phyloP scores from a whole-genome alignment of 1,140 invertebrate species.

The Mya arenaria region DNA sequence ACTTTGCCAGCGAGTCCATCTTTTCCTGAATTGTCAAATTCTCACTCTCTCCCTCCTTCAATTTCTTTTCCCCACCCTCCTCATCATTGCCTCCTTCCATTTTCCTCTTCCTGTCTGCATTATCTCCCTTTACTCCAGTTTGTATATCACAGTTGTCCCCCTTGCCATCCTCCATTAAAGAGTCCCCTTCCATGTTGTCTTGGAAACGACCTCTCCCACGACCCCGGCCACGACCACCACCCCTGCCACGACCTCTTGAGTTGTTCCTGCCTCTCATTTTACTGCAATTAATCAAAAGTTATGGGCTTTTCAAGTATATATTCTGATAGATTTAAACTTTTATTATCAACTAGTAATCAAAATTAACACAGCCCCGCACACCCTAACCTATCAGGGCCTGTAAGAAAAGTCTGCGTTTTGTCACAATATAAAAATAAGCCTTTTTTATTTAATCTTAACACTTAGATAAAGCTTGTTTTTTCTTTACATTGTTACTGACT shows the following conservation, averaged over 20 bases:
- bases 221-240: neutral
- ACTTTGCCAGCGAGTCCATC: neutral
- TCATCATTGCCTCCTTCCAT: neutral
- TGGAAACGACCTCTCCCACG: neutral
- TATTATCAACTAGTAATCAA: too few species aligned
- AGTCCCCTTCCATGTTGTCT: neutral
- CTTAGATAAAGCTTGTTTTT: too few species aligned
- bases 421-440: too few species aligned
- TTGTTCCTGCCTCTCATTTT: constrained; percentile 31
- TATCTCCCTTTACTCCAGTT: neutral
- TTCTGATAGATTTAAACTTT: too few species aligned
- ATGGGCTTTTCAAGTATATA: too few species aligned
- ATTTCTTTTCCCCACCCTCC: neutral
- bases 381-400: too few species aligned
- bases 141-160: neutral
- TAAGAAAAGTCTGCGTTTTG: too few species aligned
- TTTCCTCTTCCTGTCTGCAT: constrained; percentile 13
- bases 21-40: neutral
- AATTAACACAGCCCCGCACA: too few species aligned
- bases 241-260: constrained; percentile 15
- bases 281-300: constrained; percentile 16
- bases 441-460: too few species aligned
- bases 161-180: neutral
- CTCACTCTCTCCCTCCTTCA: neutral
- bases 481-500: too few species aligned